Evolutionary conservation across 2,888 invertebrate genomes (phyloP), one percentile per base, ranked within the genome.

Genomic region (Ariolimax columbianus): DNA sequence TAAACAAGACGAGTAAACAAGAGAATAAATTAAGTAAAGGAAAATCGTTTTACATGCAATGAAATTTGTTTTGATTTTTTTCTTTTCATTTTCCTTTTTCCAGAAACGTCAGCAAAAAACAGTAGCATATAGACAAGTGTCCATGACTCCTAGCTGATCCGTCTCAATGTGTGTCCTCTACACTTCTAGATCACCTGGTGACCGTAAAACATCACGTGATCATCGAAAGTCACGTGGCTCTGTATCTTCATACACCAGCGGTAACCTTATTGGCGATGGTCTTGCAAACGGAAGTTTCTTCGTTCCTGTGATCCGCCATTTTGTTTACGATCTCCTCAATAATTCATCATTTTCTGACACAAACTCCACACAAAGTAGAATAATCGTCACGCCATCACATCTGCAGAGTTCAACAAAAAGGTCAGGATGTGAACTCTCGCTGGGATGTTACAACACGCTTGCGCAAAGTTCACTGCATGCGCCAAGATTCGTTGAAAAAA

Each of bases 121-220:
- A n/a, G n/a, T n/a, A n/a, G n/a, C n/a, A n/a, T n/a, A n/a, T n/a
- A n/a, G n/a, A n/a, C n/a, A 1, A 55, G 63, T 7, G 40, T 63
- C n/a, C 23, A 78, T 59, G 78, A 40, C 40, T 63, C 63, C 59
- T 11, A 26, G 33, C 78, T 78, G 78, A 78, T 33, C 78, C 63
- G 78, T 38, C 59, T 78, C 63, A 78, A 78, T 78, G 78, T 78
- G 78, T 78, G 78, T 63, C 63, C 40, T n/a, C 63, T 78, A 23
- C 63, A 63, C 63, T 4, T 40, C 26, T 38, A 78, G 63, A 59
- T 78, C 73, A 47, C 47, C 36, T 78, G 17, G 19, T 63, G 63
- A 63, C 78, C 26, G 11, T 23, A 33, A 33, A 4, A 78, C 38
- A 63, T 36, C 78, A 63, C 63, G 63, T 78, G 63, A n/a, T 78